These are phyloP conservation scores for Argya squamiceps DNA, from an alignment of 2,797 vertebrate species.

Conservation along the genomic window DNA sequence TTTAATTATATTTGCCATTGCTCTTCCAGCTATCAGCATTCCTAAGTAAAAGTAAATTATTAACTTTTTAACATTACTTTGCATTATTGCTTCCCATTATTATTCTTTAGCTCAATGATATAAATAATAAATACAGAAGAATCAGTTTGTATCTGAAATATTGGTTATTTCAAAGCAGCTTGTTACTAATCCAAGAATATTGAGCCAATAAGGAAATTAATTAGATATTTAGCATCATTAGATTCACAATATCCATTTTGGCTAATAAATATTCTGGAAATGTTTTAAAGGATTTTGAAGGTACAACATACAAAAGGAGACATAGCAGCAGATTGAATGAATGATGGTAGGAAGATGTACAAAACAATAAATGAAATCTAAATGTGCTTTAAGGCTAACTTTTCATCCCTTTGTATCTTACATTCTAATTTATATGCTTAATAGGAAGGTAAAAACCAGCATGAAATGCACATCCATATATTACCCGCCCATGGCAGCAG, in stretches of 20 bases:
- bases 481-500: background rate
- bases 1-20: background rate
- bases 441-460: background rate
- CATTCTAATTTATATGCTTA: background rate
- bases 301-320: background rate
- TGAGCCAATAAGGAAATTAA: background rate
- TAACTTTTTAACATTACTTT: background rate
- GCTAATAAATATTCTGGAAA: background rate
- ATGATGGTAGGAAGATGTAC: background rate
- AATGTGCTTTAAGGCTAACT: background rate
- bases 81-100: background rate
- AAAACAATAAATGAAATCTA: background rate
- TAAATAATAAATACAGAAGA: background rate
- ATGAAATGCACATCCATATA: background rate
- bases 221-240: background rate
- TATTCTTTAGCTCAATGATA: background rate
- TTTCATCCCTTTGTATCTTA: background rate
- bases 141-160: background rate
- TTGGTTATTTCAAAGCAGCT: background rate
- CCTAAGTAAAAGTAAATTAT: background rate
- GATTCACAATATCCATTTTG: background rate
- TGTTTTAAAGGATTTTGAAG: background rate
- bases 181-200: background rate
- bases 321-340: background rate
- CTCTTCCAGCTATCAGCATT: background rate